phyloP scores from a whole-genome alignment of 1,140 invertebrate species.

The Druon quercuslanigerum region DNA sequence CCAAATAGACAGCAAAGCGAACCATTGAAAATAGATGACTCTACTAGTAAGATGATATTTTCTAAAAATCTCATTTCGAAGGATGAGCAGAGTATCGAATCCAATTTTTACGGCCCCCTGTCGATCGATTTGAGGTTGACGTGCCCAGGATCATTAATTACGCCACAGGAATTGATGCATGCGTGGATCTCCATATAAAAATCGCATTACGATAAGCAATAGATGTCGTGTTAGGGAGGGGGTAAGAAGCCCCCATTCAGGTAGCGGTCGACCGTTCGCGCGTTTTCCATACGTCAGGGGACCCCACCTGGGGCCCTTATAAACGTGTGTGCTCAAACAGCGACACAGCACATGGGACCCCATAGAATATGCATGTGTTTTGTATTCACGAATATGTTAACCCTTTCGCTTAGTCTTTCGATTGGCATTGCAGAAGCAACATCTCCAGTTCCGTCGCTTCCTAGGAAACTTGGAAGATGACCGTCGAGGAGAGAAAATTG shows the following conservation, averaged over 20 bases:
- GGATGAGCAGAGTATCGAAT: constrained; percentile 53
- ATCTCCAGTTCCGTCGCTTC: constrained; percentile 57
- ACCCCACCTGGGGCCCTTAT: constrained; percentile 68
- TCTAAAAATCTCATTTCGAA: constrained; percentile 32
- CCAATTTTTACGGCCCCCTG: constrained; percentile 55
- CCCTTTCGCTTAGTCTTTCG: constrained; percentile 74
- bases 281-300: constrained; percentile 59
- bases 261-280: constrained; percentile 49
- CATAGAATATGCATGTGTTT: constrained; percentile 69
- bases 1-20: background rate
- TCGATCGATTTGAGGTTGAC: constrained; percentile 40
- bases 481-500: constrained; percentile 35
- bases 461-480: background rate
- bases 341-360: constrained; percentile 62
- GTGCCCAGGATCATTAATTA: constrained; percentile 53
- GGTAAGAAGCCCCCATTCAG: constrained; percentile 57
- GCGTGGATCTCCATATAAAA: constrained; percentile 60
- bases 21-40: constrained; percentile 16
- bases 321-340: constrained; percentile 54
- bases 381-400: constrained; percentile 74
- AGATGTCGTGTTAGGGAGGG: constrained; percentile 58
- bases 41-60: constrained; percentile 31
- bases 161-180: constrained; percentile 40
- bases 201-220: constrained; percentile 70
- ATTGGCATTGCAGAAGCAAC: constrained; percentile 71